Percentiles rank a stretch among this genome's conserved stretches.
These are phyloP conservation scores for Camponotus pennsylvanicus DNA, from an alignment of 1,140 invertebrate species.

Conservation along the genomic window DNA sequence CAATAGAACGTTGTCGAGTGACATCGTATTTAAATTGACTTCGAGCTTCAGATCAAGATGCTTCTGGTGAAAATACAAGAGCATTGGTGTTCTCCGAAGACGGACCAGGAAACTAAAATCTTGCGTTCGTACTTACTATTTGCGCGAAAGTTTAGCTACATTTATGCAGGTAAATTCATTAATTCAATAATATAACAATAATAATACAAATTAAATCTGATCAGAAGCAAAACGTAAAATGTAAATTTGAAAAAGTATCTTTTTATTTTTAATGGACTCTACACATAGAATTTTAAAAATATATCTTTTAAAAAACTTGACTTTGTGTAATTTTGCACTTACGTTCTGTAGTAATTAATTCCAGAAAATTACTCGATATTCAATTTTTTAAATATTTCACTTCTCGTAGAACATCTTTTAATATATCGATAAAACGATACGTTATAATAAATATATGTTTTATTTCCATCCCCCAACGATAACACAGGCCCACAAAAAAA, in stretches of 20 bases:
- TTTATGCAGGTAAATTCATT: not conserved
- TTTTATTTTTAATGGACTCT: not conserved
- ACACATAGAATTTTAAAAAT: not conserved
- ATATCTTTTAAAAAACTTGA: not conserved
- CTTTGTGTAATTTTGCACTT: not conserved
- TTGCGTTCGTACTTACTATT: not conserved
- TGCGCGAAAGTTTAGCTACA: not conserved
- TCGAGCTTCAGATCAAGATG: constrained; percentile 24
- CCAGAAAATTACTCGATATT: not conserved
- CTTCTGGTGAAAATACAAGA: not conserved
- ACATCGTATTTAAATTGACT: not conserved
- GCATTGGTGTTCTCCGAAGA: constrained; percentile 3
- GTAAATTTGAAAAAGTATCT: not conserved
- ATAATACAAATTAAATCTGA: not conserved
- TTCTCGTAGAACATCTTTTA: not conserved
- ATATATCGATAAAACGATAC: not conserved
- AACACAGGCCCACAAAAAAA: too few relatives aligned
- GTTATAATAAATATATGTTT: not conserved
- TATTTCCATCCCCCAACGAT: not conserved
- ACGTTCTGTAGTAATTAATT: not conserved
- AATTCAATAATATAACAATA: not conserved
- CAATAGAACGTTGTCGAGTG: not conserved
- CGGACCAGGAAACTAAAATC: not conserved
- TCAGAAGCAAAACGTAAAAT: not conserved
- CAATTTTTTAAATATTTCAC: not conserved